These are phyloP conservation scores for Clistopyga incitator DNA, from an alignment of 2,888 invertebrate species.

Conservation along the genomic window DNA sequence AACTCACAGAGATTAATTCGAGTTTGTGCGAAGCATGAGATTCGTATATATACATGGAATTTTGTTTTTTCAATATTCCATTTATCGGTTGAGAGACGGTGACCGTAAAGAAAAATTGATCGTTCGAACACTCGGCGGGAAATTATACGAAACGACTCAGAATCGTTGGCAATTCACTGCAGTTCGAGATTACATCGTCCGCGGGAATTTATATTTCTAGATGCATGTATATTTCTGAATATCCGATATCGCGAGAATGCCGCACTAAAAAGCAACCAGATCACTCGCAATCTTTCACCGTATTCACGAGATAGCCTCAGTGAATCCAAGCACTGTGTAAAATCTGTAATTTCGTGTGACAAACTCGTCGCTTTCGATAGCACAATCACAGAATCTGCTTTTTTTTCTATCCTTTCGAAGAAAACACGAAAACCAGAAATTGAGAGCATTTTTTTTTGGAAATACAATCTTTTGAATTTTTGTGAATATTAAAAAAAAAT, in stretches of 20 bases:
- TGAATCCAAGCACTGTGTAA: constrained; percentile 8
- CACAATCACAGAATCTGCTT: constrained; percentile 4
- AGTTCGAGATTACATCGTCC: not conserved
- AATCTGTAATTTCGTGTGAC: constrained; percentile 32
- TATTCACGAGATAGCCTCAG: constrained; percentile 30
- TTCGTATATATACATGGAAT: not conserved
- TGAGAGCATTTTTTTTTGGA: not conserved
- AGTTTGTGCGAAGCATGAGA: not conserved
- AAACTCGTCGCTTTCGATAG: constrained; percentile 5
- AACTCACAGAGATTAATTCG: not conserved
- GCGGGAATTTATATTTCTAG: not conserved
- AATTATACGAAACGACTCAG: not conserved
- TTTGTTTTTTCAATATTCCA: not conserved
- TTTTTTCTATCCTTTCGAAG: not conserved
- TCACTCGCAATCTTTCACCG: constrained; percentile 6
- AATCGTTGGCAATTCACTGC: not conserved
- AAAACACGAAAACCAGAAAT: not conserved
- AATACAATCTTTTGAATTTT: no score
- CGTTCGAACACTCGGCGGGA: not conserved
- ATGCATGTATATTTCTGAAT: not conserved
- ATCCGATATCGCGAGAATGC: not conserved
- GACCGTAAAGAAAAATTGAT: not conserved
- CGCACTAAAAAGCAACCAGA: not conserved
- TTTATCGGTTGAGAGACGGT: not conserved
- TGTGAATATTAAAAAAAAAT: no score